Evolutionary conservation across 2,113 vertebrate genomes (phyloP).

Genomic region (Recurvirostra avosetta): DNA sequence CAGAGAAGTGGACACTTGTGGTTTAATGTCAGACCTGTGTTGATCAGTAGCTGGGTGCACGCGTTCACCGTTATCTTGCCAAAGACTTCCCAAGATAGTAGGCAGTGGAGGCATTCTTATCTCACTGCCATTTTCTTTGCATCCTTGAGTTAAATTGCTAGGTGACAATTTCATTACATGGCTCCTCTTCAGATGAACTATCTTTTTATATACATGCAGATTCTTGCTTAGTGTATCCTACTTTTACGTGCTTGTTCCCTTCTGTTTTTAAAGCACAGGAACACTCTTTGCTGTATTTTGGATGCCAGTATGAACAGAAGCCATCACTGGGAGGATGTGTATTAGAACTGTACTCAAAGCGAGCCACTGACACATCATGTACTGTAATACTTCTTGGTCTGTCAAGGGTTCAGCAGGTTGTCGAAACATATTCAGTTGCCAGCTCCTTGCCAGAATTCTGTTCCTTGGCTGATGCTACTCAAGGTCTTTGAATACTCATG

Average conservation of each 20-base stretch:
- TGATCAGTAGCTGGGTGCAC: not conserved
- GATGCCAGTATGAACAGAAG: not conserved
- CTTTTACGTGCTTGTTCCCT: not conserved
- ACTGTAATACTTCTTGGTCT: slow-evolving; percentile 6
- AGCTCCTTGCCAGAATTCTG: slow-evolving; percentile 15
- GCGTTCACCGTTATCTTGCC: not conserved
- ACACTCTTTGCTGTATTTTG: not conserved
- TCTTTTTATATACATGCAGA: not conserved
- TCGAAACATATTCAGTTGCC: slow-evolving; percentile 16
- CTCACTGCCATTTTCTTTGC: not conserved
- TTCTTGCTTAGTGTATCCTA: not conserved
- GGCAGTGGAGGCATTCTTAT: not conserved
- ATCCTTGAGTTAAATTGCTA: not conserved
- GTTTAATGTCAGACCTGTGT: not conserved
- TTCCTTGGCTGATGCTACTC: slow-evolving; percentile 18
- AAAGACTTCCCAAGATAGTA: not conserved
- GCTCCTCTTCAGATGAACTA: not conserved
- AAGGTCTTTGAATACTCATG: slow-evolving; percentile 32
- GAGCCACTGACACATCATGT: slow-evolving; percentile 3
- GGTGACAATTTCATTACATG: not conserved
- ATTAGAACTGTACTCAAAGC: slow-evolving; percentile 27
- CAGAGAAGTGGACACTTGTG: slow-evolving; percentile 15
- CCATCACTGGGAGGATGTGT: not conserved
- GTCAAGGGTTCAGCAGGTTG: slow-evolving; percentile 6
- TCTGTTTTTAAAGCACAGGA: not conserved